These are phyloP conservation scores for Frankliniella intonsa DNA, from an alignment of 2,888 invertebrate genomes.

Conservation along the genomic window DNA sequence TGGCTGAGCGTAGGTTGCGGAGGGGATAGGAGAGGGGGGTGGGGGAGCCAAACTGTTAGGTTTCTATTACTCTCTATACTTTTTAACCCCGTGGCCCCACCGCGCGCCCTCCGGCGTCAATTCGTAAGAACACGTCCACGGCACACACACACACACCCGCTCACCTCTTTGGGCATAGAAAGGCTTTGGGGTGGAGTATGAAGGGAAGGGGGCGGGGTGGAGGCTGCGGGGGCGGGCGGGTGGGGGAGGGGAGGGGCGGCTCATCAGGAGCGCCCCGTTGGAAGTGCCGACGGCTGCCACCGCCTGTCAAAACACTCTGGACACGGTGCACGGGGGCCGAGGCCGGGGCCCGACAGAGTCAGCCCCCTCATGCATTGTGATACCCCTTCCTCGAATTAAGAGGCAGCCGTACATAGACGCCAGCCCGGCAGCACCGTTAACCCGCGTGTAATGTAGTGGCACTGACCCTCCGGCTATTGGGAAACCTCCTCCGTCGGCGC, in stretches of 20 bases:
- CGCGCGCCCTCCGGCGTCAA: not conserved
- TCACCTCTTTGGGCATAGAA: no score
- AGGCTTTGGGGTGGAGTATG: not conserved
- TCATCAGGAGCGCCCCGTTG: not conserved
- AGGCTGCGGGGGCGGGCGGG: not conserved
- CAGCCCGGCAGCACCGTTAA: no score
- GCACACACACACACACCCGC: not conserved
- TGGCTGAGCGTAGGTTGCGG: not conserved
- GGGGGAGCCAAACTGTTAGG: no score
- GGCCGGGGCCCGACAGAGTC: not conserved
- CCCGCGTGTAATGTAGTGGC: no score
- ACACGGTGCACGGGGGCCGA: not conserved
- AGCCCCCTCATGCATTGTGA: not conserved
- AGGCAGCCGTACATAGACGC: not conserved
- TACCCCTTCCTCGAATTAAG: not conserved
- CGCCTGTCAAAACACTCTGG: not conserved
- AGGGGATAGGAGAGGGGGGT: no score
- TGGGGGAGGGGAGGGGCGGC: not conserved
- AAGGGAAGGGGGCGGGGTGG: not conserved
- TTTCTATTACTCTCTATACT: no score
- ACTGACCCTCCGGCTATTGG: no score
- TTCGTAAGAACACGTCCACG: not conserved
- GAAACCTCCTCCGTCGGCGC: no score
- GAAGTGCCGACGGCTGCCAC: not conserved
- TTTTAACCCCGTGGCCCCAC: no score